Evolutionary conservation across 2,113 vertebrate genomes (phyloP).

Genomic region (Rhabdornis inornatus): DNA sequence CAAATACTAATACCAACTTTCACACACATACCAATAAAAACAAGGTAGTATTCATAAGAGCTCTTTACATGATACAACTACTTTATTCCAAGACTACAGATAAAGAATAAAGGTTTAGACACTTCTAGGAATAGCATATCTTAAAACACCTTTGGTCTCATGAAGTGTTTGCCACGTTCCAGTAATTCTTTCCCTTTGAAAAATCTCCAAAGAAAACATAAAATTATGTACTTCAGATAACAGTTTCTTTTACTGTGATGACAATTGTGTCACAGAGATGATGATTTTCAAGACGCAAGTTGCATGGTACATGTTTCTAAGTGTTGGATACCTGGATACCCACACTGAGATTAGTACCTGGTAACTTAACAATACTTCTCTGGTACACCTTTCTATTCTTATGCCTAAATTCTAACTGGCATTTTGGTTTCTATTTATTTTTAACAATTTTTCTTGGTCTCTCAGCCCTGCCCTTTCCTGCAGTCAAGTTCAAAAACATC

Average conservation of each 20-base stretch:
- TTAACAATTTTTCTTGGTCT: not conserved
- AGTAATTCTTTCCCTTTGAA: not conserved
- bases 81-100: not conserved
- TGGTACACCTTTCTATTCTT: not conserved
- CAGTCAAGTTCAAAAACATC: not conserved
- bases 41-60: not conserved
- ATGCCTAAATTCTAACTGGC: not conserved
- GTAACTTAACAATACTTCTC: not conserved
- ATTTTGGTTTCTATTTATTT: not conserved
- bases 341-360: not conserved
- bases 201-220: not conserved
- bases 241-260: not conserved
- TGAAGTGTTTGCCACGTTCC: not conserved
- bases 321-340: not conserved
- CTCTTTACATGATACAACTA: not conserved
- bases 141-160: not conserved
- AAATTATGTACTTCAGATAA: not conserved
- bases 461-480: not conserved
- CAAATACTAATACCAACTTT: not conserved
- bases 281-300: not conserved
- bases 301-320: not conserved
- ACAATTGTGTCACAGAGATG: not conserved
- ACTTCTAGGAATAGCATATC: not conserved
- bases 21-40: not conserved
- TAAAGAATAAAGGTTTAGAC: not conserved